Base-by-base conservation (phyloP, 2,797 vertebrate species). In the Triplophysa yarkandensis region DNA sequence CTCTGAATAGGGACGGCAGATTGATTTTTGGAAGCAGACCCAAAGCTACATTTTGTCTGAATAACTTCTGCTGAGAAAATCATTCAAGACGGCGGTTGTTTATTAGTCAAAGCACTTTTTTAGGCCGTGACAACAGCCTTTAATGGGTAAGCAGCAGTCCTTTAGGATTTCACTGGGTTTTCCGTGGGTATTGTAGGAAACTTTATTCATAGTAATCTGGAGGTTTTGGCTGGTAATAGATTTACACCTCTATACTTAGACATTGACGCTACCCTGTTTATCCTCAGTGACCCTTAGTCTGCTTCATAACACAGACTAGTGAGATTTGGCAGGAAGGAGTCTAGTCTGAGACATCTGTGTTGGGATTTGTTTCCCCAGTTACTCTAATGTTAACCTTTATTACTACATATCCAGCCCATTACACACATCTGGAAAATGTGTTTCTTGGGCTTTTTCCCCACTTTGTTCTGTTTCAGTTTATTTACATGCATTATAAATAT, bases 171-270 rank as follows among this genome's bases (percentile, higher is more conserved):
- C 28, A 21, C 10, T 19, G 30, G 25, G 14, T 17, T 39, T 71
- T 43, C 30, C 1, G 41, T 21, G 4, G 30, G 48, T 62, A 4
- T 50, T 10, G 23, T 25, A 10, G 11, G n/a, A 52, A 65, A 44
- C n/a, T 21, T 44, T 44, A n/a, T 55, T 65, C 34, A 41, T 54
- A 63, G 60, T 10, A 21, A 52, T 73, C 7, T 54, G 48, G n/a
- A 55, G 70, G 46, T 64, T 63, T 72, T 23, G 6, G 30, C 7
- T 72, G 60, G 46, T 30, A 2, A 25, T 48, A 71, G 57, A 65
- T 55, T 64, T 54, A n/a, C 34, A 21, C 25, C 34, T 54, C 46
- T 73, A 23, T 54, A 43, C 17, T 21, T 64, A 41, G 27, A 39
- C 46, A 54, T 25, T 4, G 36, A 55, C 48, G 30, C 48, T 6